These are phyloP conservation scores for Plebejus anna DNA, from an alignment of 2,888 invertebrate species.

Conservation along the genomic window DNA sequence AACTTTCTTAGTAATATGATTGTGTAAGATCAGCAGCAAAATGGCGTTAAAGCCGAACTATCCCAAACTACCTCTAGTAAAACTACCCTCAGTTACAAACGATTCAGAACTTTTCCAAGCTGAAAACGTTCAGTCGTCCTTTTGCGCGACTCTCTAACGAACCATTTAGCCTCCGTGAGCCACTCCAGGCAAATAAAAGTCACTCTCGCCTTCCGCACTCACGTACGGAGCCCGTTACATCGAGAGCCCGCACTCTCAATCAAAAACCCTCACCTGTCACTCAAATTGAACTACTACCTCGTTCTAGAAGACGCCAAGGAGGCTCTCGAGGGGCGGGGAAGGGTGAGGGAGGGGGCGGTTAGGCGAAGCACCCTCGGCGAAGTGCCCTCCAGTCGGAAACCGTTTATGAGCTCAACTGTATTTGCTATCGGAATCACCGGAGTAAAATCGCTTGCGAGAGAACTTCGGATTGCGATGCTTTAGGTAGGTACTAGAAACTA, in stretches of 20 bases:
- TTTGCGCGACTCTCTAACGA: background rate
- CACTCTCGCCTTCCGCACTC: background rate
- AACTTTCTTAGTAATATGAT: too few relatives aligned
- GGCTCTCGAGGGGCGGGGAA: background rate
- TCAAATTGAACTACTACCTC: conserved; percentile 26
- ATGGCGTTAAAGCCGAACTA: too few relatives aligned
- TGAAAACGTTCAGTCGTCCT: background rate
- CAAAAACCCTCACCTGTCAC: conserved; percentile 22
- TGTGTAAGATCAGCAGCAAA: background rate
- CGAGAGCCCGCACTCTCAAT: conserved; percentile 10
- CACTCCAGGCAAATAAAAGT: conserved; percentile 18
- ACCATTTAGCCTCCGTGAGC: background rate
- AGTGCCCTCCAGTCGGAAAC: background rate
- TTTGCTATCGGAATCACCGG: conserved; percentile 3
- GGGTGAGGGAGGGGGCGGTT: background rate
- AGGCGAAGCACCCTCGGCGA: background rate
- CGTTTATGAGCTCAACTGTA: conserved; percentile 17
- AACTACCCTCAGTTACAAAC: background rate
- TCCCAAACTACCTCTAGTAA: too few relatives aligned
- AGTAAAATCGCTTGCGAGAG: background rate
- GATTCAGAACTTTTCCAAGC: background rate
- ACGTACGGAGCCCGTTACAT: background rate
- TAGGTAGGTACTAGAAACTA: background rate
- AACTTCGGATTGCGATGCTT: background rate
- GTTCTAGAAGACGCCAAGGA: conserved; percentile 14